Evolutionary conservation across 2,113 vertebrate species (phyloP).

Genomic region (Tachuris rubrigastra): DNA sequence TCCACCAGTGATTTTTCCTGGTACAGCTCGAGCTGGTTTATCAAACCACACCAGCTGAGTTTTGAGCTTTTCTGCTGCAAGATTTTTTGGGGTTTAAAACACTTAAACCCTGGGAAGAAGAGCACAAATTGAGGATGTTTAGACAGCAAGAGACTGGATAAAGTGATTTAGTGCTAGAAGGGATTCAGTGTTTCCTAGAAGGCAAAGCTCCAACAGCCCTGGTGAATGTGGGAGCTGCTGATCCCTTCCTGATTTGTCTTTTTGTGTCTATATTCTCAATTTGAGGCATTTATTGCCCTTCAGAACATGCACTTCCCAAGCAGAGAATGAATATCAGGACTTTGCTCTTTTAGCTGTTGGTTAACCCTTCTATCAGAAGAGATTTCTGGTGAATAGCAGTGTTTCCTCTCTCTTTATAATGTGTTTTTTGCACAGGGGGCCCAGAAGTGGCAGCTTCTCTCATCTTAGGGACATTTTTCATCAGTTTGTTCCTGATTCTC

Average conservation of each 20-base stretch:
- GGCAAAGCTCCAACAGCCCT: not conserved
- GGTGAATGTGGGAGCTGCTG: not conserved
- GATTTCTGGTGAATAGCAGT: not conserved
- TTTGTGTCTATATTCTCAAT: not conserved
- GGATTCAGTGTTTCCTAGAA: not conserved
- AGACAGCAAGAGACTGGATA: not conserved
- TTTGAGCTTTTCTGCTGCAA: not conserved
- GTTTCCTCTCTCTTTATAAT: not conserved
- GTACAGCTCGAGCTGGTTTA: not conserved
- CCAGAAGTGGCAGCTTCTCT: slow-evolving; percentile 87
- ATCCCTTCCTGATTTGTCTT: not conserved
- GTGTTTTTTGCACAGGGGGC: slow-evolving; percentile 71
- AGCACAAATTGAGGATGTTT: not conserved
- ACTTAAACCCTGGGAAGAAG: not conserved
- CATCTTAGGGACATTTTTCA: slow-evolving; percentile 88
- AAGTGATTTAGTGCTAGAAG: not conserved
- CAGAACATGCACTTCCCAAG: not conserved
- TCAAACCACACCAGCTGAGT: not conserved
- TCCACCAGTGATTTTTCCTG: not conserved
- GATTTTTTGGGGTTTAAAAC: not conserved
- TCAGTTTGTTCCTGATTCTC: slow-evolving; percentile 91
- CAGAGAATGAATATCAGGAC: not conserved
- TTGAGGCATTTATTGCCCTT: not conserved
- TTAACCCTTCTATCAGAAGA: not conserved
- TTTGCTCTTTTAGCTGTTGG: not conserved